phyloP scores from a whole-genome alignment of 2,797 vertebrate genomes.

The Lophotriccus pileatus region DNA sequence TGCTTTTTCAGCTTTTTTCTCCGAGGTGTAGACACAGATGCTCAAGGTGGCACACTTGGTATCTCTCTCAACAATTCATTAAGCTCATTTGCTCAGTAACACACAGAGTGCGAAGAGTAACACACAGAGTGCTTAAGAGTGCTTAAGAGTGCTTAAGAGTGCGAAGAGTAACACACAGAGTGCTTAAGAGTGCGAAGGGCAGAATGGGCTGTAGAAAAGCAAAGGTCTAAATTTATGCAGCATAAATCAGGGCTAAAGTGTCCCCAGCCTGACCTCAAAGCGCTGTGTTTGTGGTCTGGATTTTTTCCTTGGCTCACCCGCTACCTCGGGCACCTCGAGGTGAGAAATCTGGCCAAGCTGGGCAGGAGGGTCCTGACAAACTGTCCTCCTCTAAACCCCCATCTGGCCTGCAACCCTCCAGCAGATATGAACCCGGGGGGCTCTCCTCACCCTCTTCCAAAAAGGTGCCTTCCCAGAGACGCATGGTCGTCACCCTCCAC shows the following conservation, averaged over 20 bases:
- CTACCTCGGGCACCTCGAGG: neutral
- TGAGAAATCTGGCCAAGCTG: neutral
- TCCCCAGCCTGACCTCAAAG: neutral
- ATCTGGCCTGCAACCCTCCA: neutral
- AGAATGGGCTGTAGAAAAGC: neutral
- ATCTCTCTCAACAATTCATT: neutral
- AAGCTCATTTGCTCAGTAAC: neutral
- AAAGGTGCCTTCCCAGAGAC: neutral
- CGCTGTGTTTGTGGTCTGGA: accelerated
- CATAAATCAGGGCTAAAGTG: neutral
- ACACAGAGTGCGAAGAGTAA: too few relatives aligned
- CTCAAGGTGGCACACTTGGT: neutral
- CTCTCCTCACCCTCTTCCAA: neutral
- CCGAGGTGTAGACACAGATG: neutral
- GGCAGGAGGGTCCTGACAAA: neutral
- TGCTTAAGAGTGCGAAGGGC: neutral
- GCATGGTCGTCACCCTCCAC: accelerated
- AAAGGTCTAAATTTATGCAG: neutral
- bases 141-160: too few relatives aligned
- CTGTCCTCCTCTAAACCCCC: neutral
- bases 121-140: too few relatives aligned
- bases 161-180: neutral
- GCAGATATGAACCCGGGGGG: neutral
- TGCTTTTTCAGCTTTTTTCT: neutral
- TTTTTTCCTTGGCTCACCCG: neutral